Base-by-base conservation (phyloP, 2,797 vertebrate species). In the Diglossa cyanea region DNA sequence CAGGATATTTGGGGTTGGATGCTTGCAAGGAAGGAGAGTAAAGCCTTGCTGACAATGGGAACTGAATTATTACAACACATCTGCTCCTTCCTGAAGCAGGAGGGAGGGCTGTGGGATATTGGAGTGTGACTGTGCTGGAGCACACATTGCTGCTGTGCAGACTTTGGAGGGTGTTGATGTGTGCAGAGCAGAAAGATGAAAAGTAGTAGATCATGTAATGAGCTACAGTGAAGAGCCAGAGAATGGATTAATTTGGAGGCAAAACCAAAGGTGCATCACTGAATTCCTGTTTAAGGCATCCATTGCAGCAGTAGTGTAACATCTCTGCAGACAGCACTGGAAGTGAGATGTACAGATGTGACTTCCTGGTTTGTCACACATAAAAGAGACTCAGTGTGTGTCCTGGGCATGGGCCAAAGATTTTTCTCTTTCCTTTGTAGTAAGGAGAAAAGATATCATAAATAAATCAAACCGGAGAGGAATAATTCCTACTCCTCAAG, bases 331-430 rank as follows among this genome's bases (percentile, higher is more conserved):
- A 16, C 1, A 53, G 10, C 19, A 11, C 2, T 65, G 28, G 10
- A 28, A 57, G 4, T 20, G 26, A n/a, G 40, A 24, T 12, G n/a
- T 26, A 50, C 60, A 88, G 25, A 57, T 9, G 20, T 14, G 51
- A 25, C 28, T 51, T 40, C 31, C 37, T 88, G 67, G 3, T 37
- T 7, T n/a, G 40, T 71, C 17, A 54, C 54, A 20, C 3, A 1
- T 17, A 3, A 57, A 83, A 55, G 7, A 53, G 13, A 2, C 13
- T 45, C 67, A 2, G 5, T 1, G 1, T 61, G 17, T 10, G 5
- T 67, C 39, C 70, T 60, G 71, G 37, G 42, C 68, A 35, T 1
- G 6, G 47, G n/a, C 19, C 31, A 54, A 57, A 74, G 25, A 37
- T 15, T 39, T 31, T 58, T 42, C 8, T 13, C 31, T 62, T 73